These are phyloP conservation scores for Pseudotriccus pelzelni DNA, from an alignment of 2,797 vertebrate species.

Conservation along the genomic window DNA sequence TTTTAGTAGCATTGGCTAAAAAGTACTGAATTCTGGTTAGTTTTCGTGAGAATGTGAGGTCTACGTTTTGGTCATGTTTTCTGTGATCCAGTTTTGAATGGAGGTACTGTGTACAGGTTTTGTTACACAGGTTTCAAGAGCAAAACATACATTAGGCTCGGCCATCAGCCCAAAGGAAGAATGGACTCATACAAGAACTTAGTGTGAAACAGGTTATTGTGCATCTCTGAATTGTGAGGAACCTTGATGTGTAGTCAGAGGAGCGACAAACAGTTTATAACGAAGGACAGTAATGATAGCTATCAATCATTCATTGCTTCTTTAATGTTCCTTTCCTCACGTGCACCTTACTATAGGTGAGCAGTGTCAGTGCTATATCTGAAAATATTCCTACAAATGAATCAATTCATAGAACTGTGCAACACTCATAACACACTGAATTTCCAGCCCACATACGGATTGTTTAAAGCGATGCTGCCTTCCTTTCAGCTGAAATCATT, in stretches of 20 bases:
- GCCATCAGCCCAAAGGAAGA: not conserved
- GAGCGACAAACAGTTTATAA: not conserved
- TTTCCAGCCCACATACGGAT: not conserved
- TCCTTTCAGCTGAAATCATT: constrained; percentile 6
- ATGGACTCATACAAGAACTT: not conserved
- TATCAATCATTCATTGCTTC: not conserved
- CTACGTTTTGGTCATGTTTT: not conserved
- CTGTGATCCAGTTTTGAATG: not conserved
- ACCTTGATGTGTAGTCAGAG: not conserved
- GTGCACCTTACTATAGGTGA: not conserved
- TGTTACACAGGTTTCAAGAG: not conserved
- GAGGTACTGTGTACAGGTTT: not conserved
- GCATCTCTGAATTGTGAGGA: not conserved
- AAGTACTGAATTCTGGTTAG: not conserved
- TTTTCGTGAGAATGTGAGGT: not conserved
- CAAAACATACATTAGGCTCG: not conserved
- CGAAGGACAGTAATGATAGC: not conserved
- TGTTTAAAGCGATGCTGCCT: not conserved
- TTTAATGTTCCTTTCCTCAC: not conserved
- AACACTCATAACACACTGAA: not conserved
- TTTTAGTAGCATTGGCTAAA: not conserved
- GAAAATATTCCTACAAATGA: not conserved
- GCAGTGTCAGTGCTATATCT: not conserved
- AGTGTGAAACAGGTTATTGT: not conserved
- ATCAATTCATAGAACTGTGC: not conserved